These are phyloP conservation scores for Epinotia demarniana DNA, from an alignment of 2,888 invertebrate genomes.

Conservation along the genomic window DNA sequence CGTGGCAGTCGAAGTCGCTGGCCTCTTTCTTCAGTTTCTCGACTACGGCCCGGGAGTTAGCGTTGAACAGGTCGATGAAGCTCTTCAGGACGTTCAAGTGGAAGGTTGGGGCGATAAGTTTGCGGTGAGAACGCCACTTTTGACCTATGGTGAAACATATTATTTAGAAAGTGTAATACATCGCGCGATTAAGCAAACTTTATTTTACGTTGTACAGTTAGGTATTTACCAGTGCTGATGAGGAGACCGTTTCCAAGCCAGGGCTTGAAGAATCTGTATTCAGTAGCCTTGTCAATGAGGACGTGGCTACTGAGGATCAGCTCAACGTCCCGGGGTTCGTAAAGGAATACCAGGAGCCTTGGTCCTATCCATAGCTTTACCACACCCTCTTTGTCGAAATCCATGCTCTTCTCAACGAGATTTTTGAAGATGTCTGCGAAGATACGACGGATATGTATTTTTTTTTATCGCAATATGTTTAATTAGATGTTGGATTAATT, in stretches of 20 bases:
- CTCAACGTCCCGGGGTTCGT: conserved; percentile 91
- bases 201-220: background rate
- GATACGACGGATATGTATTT: background rate
- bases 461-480: background rate
- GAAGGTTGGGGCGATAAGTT: conserved; percentile 94
- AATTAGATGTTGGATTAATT: background rate
- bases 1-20: conserved; percentile 90
- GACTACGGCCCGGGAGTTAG: conserved; percentile 90
- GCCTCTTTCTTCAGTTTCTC: conserved; percentile 88
- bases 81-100: conserved; percentile 94
- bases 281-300: conserved; percentile 91
- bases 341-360: conserved; percentile 89
- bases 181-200: background rate
- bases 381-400: conserved; percentile 82
- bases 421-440: conserved; percentile 88
- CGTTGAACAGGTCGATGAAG: conserved; percentile 93
- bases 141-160: conserved; percentile 82
- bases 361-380: conserved; percentile 91
- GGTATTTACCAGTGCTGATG: conserved; percentile 88
- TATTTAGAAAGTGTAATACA: background rate
- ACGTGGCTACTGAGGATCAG: conserved; percentile 91
- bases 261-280: conserved; percentile 92
- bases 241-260: conserved; percentile 93
- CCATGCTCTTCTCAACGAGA: conserved; percentile 80
- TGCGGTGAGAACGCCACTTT: conserved; percentile 94